These are phyloP conservation scores for Biston stratarius DNA, from an alignment of 2,888 invertebrate genomes.

Conservation along the genomic window DNA sequence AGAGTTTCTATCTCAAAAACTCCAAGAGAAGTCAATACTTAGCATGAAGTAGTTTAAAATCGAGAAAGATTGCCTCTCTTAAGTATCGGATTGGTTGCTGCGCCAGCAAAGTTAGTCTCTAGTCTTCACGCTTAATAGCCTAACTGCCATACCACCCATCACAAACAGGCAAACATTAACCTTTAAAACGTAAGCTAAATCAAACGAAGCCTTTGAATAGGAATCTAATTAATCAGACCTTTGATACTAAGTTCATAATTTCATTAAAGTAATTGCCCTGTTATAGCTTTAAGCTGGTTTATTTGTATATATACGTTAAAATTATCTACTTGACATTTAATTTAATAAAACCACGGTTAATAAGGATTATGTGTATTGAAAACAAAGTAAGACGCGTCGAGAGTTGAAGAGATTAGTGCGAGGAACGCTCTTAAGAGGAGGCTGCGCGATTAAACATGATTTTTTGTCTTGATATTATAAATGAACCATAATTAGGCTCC, in stretches of 20 bases:
- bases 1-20: too few species aligned
- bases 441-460: too few species aligned
- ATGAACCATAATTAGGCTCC: too few species aligned
- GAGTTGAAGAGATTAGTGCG: constrained; percentile 13
- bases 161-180: not conserved
- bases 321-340: constrained; percentile 24
- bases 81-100: too few species aligned
- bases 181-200: constrained; percentile 7
- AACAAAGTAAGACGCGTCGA: constrained; percentile 20
- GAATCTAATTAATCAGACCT: constrained; percentile 24
- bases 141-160: not conserved
- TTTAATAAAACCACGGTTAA: constrained; percentile 22
- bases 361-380: constrained; percentile 27
- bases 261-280: constrained; percentile 24
- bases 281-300: constrained; percentile 16
- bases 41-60: too few species aligned
- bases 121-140: too few species aligned
- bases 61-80: too few species aligned
- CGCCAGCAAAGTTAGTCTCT: not conserved
- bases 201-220: constrained; percentile 9
- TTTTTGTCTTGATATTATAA: too few species aligned
- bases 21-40: too few species aligned
- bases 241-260: constrained; percentile 25
- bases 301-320: constrained; percentile 8
- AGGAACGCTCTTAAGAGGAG: not conserved